Evolutionary conservation across 2,113 vertebrate genomes (phyloP).

Genomic region (Oophaga pumilio): DNA sequence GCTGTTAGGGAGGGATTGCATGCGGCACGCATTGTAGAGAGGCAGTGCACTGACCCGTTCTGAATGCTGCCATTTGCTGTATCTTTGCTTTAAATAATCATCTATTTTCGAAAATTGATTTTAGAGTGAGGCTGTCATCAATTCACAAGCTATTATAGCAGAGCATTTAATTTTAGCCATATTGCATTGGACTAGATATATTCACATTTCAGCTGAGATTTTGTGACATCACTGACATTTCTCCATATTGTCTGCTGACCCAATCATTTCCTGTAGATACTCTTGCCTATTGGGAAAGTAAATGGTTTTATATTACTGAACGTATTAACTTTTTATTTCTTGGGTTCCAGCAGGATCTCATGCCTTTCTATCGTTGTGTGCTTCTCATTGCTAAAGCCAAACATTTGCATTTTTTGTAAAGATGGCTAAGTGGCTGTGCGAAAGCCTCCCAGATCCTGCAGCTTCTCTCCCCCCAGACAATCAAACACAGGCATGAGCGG

Average conservation of each 20-base stretch:
- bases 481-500: no score
- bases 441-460: no score
- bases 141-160: background rate
- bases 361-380: background rate
- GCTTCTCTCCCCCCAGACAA: no score
- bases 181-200: background rate
- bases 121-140: constrained; percentile 15
- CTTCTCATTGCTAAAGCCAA: background rate
- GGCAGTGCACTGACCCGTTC: constrained; percentile 21
- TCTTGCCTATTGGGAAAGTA: background rate
- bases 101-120: constrained; percentile 37
- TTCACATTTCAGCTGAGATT: background rate
- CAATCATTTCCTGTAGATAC: background rate
- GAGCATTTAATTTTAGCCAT: background rate
- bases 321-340: background rate
- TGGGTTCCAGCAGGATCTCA: background rate
- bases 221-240: background rate
- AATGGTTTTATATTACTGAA: background rate
- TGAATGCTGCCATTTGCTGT: constrained; percentile 22
- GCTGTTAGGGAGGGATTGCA: constrained; percentile 21
- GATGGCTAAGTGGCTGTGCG: no score
- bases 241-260: background rate
- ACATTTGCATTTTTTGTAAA: no score
- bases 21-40: constrained; percentile 9
- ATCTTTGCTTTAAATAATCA: constrained; percentile 45